Percentiles rank a stretch among this genome's conserved stretches.
These are phyloP conservation scores for Drosophila tsacasi DNA, from an alignment of 1,140 invertebrate species.

Conservation along the genomic window DNA sequence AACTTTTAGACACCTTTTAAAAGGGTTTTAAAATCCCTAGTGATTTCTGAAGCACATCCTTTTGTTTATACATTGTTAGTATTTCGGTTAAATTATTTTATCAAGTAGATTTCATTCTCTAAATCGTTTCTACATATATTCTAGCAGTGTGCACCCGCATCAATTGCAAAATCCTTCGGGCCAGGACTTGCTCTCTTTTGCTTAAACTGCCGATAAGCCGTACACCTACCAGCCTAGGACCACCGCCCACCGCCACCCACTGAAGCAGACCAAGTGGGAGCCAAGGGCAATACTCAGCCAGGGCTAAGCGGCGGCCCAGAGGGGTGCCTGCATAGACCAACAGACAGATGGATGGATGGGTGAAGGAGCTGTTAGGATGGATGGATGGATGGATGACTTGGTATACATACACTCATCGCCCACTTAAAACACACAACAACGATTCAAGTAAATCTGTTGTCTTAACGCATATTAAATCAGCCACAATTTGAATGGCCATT, in stretches of 20 bases:
- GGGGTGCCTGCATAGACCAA: neutral
- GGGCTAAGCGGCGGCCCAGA: neutral
- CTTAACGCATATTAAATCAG: constrained; percentile 83
- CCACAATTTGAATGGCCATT: constrained; percentile 72
- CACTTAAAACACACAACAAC: constrained; percentile 39
- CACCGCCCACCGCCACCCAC: neutral
- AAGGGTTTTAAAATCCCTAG: neutral
- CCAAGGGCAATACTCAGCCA: constrained; percentile 19
- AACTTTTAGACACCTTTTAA: neutral
- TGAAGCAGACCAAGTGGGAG: constrained; percentile 7
- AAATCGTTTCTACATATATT: constrained; percentile 9
- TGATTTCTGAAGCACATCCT: neutral
- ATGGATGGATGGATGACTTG: constrained; percentile 21
- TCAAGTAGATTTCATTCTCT: neutral
- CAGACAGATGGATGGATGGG: constrained; percentile 10
- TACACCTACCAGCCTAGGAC: neutral
- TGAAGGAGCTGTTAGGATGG: constrained; percentile 4
- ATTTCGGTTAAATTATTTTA: neutral
- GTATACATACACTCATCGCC: constrained; percentile 31
- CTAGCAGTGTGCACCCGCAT: constrained; percentile 32
- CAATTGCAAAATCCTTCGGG: constrained; percentile 58
- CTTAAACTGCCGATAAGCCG: constrained; percentile 20
- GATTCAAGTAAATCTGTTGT: constrained; percentile 71
- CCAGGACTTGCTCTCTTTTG: constrained; percentile 39
- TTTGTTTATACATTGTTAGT: neutral